These are phyloP conservation scores for Alca torda DNA, from an alignment of 2,797 vertebrate species.

Conservation along the genomic window DNA sequence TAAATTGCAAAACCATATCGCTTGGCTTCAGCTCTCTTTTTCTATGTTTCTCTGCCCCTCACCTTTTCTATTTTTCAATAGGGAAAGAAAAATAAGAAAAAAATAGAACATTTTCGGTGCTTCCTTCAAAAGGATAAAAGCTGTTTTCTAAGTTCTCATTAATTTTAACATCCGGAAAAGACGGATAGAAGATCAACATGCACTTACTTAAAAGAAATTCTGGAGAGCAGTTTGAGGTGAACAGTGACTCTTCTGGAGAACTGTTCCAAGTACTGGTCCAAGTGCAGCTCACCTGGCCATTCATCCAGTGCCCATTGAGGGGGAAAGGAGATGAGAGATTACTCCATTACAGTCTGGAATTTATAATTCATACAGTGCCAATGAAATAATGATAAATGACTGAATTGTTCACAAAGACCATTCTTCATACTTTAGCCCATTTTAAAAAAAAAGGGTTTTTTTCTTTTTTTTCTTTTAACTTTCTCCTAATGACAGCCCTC, in stretches of 20 bases:
- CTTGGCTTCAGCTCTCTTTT: background rate
- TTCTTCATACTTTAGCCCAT: slow-evolving; percentile 60
- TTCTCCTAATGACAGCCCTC: background rate
- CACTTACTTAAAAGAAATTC: background rate
- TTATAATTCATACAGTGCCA: slow-evolving; percentile 72
- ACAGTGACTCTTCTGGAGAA: background rate
- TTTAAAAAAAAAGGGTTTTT: background rate
- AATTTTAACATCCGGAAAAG: background rate
- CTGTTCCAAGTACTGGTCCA: background rate
- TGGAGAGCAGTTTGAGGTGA: background rate
- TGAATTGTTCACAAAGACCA: slow-evolving; percentile 54
- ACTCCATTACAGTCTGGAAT: slow-evolving; percentile 64
- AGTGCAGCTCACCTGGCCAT: slow-evolving; percentile 52
- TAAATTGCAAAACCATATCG: background rate
- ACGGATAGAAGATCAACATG: background rate
- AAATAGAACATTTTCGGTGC: background rate
- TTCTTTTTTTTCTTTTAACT: background rate
- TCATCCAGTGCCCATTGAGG: slow-evolving; percentile 22
- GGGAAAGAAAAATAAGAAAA: background rate
- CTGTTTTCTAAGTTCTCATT: background rate
- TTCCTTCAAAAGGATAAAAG: background rate
- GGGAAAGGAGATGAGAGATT: slow-evolving; percentile 64
- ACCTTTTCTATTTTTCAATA: background rate
- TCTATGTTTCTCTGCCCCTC: background rate
- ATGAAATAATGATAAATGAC: slow-evolving; percentile 69